phyloP scores from a whole-genome alignment of 2,797 vertebrate genomes.

The Acropternis orthonyx region DNA sequence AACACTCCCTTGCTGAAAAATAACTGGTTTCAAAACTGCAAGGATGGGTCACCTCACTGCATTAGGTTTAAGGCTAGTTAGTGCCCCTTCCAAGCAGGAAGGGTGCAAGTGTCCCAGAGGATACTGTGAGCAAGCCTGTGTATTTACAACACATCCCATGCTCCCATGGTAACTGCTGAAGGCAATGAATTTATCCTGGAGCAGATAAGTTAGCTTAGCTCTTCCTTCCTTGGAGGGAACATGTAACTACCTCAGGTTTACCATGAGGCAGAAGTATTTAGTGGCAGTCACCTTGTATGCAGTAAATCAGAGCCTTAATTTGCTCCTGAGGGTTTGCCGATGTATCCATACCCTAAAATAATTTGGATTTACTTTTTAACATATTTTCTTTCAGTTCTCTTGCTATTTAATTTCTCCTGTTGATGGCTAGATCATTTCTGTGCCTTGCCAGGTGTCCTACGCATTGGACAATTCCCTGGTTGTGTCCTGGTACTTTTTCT shows the following conservation, averaged over 20 bases:
- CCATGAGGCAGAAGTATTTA: background rate
- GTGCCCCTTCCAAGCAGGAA: background rate
- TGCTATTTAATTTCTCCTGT: background rate
- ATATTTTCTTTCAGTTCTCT: background rate
- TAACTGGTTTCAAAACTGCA: background rate
- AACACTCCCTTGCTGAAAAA: background rate
- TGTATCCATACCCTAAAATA: background rate
- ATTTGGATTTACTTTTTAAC: background rate
- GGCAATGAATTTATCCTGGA: background rate
- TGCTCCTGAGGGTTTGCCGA: background rate
- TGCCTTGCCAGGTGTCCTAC: background rate
- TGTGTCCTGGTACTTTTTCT: background rate
- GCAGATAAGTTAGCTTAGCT: background rate
- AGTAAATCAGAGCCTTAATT: background rate
- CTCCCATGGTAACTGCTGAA: background rate
- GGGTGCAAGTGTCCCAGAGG: background rate
- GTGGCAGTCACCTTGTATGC: background rate
- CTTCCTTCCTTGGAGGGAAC: background rate
- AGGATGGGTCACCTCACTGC: background rate
- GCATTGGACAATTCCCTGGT: background rate
- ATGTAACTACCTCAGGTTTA: background rate
- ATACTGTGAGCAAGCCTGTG: background rate
- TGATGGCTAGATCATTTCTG: background rate
- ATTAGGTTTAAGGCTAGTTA: background rate
- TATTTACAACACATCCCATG: background rate